A percentile compares a stretch with the other conserved stretches of the same genome.
Conservation (phyloP, 1,140 invertebrate species). For the Drosophila tsacasi region DNA sequence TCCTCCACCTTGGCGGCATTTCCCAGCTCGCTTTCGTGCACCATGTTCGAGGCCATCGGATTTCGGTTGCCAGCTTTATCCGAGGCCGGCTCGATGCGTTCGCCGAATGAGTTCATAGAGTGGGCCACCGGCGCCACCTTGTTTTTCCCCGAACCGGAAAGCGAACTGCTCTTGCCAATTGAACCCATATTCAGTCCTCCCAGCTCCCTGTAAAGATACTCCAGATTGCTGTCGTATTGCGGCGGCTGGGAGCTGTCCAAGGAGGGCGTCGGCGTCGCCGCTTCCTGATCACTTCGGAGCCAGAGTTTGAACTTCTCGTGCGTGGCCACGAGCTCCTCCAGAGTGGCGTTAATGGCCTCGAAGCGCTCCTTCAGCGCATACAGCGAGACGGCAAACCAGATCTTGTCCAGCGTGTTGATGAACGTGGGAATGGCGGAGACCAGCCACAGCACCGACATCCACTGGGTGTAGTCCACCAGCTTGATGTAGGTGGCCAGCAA, state of each 20-base stretch:
- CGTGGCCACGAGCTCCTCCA: constrained; percentile 67
- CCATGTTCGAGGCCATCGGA: constrained; percentile 61
- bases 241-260: constrained; percentile 57
- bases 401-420: constrained; percentile 80
- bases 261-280: neutral
- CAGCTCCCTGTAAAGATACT: constrained; percentile 75
- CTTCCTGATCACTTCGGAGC: constrained; percentile 37
- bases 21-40: constrained; percentile 71
- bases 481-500: constrained; percentile 63
- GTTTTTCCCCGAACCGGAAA: constrained; percentile 58
- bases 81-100: constrained; percentile 40
- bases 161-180: constrained; percentile 53
- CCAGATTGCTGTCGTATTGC: constrained; percentile 70
- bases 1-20: constrained; percentile 77
- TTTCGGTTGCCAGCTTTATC: constrained; percentile 32
- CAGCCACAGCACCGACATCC: constrained; percentile 71
- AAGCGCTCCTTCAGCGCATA: constrained; percentile 78
- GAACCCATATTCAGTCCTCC: constrained; percentile 60
- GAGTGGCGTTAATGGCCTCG: constrained; percentile 68
- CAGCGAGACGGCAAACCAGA: constrained; percentile 81
- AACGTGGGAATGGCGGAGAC: constrained; percentile 75
- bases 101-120: constrained; percentile 69
- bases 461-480: constrained; percentile 71
- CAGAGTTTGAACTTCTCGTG: constrained; percentile 73
- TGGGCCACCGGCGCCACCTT: constrained; percentile 73